Evolutionary conservation across 2,113 vertebrate genomes (phyloP).

Genomic region (Hymenochirus boettgeri): DNA sequence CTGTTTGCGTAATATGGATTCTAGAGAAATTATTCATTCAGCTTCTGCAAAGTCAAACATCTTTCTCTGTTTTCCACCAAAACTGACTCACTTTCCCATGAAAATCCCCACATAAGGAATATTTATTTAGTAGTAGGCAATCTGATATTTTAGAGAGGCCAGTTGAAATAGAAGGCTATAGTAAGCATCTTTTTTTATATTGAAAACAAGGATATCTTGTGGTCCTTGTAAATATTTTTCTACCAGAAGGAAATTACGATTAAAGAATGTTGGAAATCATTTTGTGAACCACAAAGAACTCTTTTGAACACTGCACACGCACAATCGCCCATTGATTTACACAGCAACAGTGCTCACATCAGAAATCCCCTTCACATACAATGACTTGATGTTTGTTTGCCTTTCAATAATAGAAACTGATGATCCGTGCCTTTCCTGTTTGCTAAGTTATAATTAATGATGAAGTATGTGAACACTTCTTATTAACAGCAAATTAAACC

Average conservation of each 20-base stretch:
- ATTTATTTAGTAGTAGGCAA: constrained; percentile 1
- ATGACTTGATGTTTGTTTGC: background rate
- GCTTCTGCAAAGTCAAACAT: too few species aligned
- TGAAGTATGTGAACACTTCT: too few species aligned
- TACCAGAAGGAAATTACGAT: constrained; percentile 23
- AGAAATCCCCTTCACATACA: background rate
- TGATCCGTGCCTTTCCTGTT: too few species aligned
- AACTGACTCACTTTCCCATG: background rate
- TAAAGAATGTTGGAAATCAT: constrained; percentile 24
- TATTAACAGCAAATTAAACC: too few species aligned
- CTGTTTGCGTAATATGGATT: too few species aligned
- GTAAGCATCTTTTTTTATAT: constrained; percentile 20
- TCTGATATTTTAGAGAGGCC: background rate
- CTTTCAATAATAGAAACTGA: background rate
- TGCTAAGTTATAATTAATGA: too few species aligned
- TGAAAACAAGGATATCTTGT: constrained; percentile 29
- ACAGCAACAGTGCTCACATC: background rate
- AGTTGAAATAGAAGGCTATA: background rate
- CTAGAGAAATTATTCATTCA: too few species aligned
- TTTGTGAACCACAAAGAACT: constrained; percentile 15
- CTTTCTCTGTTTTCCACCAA: too few species aligned
- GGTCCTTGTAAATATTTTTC: constrained; percentile 24
- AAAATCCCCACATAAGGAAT: background rate
- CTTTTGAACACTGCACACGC: background rate
- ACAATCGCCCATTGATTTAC: background rate